Conservation (phyloP, 2,888 invertebrate genomes). For the Spodoptera exigua region DNA sequence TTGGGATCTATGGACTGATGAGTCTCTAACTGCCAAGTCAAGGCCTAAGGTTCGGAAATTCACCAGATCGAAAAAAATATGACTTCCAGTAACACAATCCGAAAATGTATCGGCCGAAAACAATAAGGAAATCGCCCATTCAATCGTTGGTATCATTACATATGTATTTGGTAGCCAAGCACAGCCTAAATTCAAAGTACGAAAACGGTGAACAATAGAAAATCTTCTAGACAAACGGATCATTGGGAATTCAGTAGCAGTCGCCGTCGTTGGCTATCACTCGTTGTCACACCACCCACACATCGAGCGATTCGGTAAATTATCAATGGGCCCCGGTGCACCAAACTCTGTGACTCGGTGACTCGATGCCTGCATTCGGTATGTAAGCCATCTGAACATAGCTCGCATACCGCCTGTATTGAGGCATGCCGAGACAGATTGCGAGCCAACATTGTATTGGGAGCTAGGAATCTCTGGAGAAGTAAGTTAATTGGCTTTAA, state of each 20-base stretch:
- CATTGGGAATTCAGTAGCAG: slow-evolving; percentile 43
- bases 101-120: too few relatives aligned
- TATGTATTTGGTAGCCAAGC: background rate
- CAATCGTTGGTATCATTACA: too few relatives aligned
- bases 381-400: slow-evolving; percentile 56
- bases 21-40: too few relatives aligned
- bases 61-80: too few relatives aligned
- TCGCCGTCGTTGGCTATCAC: slow-evolving; percentile 13
- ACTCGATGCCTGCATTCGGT: slow-evolving; percentile 39
- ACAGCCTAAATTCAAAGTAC: background rate
- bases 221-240: slow-evolving; percentile 25
- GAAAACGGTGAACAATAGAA: slow-evolving; percentile 23
- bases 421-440: slow-evolving; percentile 63
- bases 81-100: too few relatives aligned
- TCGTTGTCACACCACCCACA: slow-evolving; percentile 50
- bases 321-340: slow-evolving; percentile 53
- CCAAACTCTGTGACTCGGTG: slow-evolving; percentile 45
- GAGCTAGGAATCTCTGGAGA: slow-evolving; percentile 36
- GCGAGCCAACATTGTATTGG: slow-evolving; percentile 59
- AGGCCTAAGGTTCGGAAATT: too few relatives aligned
- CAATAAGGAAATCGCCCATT: background rate
- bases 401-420: slow-evolving; percentile 51
- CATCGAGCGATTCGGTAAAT: slow-evolving; percentile 47
- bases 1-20: too few relatives aligned
- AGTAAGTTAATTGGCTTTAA: background rate